Evolutionary conservation across 2,797 vertebrate species (phyloP).

Genomic region (Acanthurus leucopareius): DNA sequence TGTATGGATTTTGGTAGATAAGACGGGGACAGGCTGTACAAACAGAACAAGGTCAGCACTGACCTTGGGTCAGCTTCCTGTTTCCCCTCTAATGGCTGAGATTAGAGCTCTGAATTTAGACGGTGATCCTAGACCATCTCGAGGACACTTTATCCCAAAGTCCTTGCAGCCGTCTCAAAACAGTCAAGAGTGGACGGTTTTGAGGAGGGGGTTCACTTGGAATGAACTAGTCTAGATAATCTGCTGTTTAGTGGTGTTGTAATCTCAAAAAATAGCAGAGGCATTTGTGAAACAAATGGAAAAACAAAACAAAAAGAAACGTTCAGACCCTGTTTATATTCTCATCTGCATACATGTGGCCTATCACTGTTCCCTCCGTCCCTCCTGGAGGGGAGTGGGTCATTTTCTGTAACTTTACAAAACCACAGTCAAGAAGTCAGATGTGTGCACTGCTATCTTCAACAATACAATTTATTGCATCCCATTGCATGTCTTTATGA

Average conservation of each 20-base stretch:
- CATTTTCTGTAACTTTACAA: not conserved
- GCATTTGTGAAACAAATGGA: not conserved
- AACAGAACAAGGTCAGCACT: slow-evolving; percentile 72
- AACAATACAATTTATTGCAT: not conserved
- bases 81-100: slow-evolving; percentile 74
- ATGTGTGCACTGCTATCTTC: too few relatives aligned
- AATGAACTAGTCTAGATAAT: not conserved
- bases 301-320: not conserved
- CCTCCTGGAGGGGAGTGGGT: not conserved
- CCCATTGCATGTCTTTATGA: not conserved
- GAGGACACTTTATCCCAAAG: slow-evolving; percentile 78
- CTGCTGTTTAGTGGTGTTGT: not conserved
- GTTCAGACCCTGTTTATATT: not conserved
- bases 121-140: slow-evolving; percentile 66
- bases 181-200: slow-evolving; percentile 13
- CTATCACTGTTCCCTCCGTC: not conserved
- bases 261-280: not conserved
- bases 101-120: slow-evolving; percentile 83
- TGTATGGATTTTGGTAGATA: slow-evolving; percentile 41
- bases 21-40: slow-evolving; percentile 60
- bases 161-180: slow-evolving; percentile 54
- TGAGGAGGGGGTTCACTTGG: not conserved
- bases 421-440: not conserved
- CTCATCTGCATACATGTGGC: not conserved
- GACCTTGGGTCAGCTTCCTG: slow-evolving; percentile 78